These are phyloP conservation scores for Orientallactaga bullata DNA, from an alignment of 2,113 vertebrate genomes.

Conservation along the genomic window DNA sequence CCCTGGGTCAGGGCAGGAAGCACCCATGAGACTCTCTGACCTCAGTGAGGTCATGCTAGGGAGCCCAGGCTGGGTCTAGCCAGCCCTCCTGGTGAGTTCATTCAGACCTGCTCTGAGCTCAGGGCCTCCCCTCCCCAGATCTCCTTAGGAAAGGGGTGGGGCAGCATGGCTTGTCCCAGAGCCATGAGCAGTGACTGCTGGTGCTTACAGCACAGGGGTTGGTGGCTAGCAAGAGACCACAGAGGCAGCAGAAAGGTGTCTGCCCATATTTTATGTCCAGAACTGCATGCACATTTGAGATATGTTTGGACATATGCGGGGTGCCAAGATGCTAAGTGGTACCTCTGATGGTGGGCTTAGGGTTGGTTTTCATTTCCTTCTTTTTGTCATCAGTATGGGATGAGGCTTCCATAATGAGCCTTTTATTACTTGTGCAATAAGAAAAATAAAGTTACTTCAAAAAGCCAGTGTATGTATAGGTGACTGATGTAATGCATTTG, in stretches of 20 bases:
- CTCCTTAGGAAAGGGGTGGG: not conserved
- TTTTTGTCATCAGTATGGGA: not conserved
- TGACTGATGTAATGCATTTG: not conserved
- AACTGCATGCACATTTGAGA: no score
- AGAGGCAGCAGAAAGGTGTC: not conserved
- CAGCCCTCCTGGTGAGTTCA: not conserved
- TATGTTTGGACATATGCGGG: not conserved
- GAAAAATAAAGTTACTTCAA: not conserved
- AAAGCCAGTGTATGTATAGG: not conserved
- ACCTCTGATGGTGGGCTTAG: not conserved
- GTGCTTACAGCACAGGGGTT: not conserved
- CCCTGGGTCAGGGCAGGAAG: not conserved
- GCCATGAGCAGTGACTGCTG: no score
- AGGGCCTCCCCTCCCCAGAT: not conserved
- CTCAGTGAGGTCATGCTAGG: not conserved
- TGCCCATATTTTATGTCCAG: not conserved
- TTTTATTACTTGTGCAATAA: not conserved
- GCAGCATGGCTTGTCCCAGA: not conserved
- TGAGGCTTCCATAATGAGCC: not conserved
- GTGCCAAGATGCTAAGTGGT: accelerated
- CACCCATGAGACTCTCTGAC: not conserved
- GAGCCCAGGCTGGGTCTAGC: not conserved
- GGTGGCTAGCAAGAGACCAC: not conserved
- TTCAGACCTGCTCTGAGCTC: not conserved
- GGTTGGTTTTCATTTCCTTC: not conserved